phyloP scores from a whole-genome alignment of 2,113 vertebrate genomes.

The Pachycephala philippinensis region DNA sequence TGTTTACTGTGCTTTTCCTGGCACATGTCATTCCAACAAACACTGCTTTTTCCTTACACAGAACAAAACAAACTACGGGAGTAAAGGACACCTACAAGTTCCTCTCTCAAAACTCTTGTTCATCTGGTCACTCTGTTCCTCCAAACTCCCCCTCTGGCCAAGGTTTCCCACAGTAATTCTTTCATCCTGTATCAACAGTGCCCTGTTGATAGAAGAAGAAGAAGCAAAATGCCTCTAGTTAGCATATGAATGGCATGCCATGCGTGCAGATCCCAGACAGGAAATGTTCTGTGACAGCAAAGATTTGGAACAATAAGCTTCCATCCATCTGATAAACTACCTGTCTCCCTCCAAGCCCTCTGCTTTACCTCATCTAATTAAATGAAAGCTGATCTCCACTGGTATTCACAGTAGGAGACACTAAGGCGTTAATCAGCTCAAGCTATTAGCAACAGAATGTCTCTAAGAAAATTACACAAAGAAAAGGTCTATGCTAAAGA shows the following conservation, averaged over 20 bases:
- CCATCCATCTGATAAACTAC: conserved; percentile 10
- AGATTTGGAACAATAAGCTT: conserved; percentile 34
- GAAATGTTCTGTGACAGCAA: neutral
- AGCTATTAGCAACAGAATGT: conserved; percentile 25
- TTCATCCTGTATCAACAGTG: neutral
- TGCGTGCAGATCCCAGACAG: neutral
- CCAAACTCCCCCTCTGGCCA: neutral
- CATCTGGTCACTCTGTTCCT: neutral
- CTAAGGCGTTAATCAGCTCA: conserved; percentile 26
- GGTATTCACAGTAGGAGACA: neutral
- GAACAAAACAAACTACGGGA: neutral
- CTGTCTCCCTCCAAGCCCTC: neutral
- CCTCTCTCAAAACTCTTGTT: neutral
- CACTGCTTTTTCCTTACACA: neutral
- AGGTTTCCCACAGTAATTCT: neutral
- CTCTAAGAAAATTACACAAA: neutral
- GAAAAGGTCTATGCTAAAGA: neutral
- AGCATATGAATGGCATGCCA: neutral
- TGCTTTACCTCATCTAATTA: conserved; percentile 44
- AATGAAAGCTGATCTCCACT: conserved; percentile 14
- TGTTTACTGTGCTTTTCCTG: neutral
- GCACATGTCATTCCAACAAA: neutral
- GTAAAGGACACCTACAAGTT: neutral
- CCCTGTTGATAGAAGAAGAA: neutral
- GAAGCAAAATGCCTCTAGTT: neutral